phyloP scores from a whole-genome alignment of 2,113 vertebrate genomes.

The Larimichthys polyactis region DNA sequence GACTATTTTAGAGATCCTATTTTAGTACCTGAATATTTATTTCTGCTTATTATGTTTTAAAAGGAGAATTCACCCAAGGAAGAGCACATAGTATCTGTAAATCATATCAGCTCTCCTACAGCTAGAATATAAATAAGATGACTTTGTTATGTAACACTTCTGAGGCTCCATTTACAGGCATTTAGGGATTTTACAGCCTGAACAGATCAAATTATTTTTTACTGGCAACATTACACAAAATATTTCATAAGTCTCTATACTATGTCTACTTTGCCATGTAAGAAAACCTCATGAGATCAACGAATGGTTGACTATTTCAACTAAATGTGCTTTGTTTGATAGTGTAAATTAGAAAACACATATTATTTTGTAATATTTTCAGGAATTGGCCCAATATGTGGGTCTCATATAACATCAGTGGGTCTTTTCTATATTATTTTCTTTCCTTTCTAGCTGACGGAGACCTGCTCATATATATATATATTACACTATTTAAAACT shows the following conservation, averaged over 20 bases:
- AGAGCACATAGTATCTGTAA: slow-evolving; percentile 2
- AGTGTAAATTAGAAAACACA: neutral
- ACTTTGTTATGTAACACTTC: neutral
- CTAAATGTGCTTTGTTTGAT: neutral
- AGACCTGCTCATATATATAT: neutral
- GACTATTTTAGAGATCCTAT: slow-evolving; percentile 47
- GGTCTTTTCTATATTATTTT: neutral
- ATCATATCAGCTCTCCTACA: slow-evolving; percentile 7
- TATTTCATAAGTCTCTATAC: neutral
- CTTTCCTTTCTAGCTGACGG: neutral
- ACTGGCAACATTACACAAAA: neutral
- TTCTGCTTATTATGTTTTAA: slow-evolving; percentile 5
- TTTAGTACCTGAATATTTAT: slow-evolving; percentile 46
- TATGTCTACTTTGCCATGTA: neutral
- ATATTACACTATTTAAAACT: neutral
- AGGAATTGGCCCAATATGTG: no score
- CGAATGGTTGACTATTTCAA: neutral
- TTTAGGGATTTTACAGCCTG: neutral
- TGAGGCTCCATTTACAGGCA: neutral
- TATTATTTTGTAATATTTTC: slow-evolving; percentile 2
- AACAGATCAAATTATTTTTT: neutral
- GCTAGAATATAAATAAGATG: neutral
- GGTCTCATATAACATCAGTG: neutral
- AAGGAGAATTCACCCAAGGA: slow-evolving; percentile 18
- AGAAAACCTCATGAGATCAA: neutral